Evolutionary conservation across 1,140 invertebrate species (phyloP), one percentile per base, ranked within the genome.

Genomic region (Marisa cornuarietis): DNA sequence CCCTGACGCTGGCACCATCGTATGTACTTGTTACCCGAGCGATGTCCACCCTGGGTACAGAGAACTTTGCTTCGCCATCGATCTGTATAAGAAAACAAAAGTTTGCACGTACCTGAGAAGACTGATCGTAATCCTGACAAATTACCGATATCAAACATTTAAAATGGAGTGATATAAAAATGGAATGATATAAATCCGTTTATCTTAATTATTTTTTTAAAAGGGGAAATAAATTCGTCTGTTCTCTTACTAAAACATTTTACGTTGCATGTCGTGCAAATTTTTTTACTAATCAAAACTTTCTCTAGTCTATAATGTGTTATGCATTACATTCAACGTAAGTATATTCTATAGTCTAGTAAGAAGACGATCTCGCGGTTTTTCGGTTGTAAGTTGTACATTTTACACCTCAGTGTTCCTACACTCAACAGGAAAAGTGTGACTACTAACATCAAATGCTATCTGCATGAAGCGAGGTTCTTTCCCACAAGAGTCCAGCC

Each of bases 41-140:
- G 20, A 81, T 76, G 63, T 80, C 79, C 4, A 62, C 26, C 18
- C 20, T 76, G n/a, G 82, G 76, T 16, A 83, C 42, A 10, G 26
- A 49, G 61, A 81, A 83, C 26, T 68, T 79, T n/a, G 52, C 76
- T 24, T 83, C 72, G 13, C 82, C 82, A 54, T 83, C 76, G 61
- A 83, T 83, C 82, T 83, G 68, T 11, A 73, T 26, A 0, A 18
- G 24, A 8, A 54, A 54, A 31, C 31, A 2, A 73, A 73, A 14
- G 11, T 6, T 13, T 18, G 13, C 10, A 26, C 8, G 69, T 7
- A 71, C 18, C 8, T 26, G 11, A 49, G 31, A 74, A 74, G 14
- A 74, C 51, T 20, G n/a, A n/a, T 14, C 8, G 24, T 14, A 54
- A 10, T 58, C 16, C 54, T 58, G 54, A 61, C n/a, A n/a, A 13